phyloP scores from a whole-genome alignment of 2,888 invertebrate genomes.

The Eupithecia centaureata region DNA sequence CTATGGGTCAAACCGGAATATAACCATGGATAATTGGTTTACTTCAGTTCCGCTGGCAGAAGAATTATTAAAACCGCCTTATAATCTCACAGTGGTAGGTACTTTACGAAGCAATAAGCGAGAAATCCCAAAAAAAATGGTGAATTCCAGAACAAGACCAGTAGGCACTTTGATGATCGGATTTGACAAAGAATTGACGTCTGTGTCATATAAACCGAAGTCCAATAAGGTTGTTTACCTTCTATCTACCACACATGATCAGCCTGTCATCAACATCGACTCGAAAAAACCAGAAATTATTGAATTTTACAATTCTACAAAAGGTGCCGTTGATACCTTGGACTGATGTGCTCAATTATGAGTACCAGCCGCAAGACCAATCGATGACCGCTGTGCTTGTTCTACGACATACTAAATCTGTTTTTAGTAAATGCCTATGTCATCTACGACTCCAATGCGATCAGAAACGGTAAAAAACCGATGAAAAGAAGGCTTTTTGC shows the following conservation, averaged over 20 bases:
- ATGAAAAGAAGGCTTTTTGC: slow-evolving; percentile 19
- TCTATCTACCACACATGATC: no score
- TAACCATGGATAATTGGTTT: slow-evolving; percentile 55
- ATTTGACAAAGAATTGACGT: slow-evolving; percentile 28
- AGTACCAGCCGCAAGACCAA: no score
- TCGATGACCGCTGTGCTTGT: no score
- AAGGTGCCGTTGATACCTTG: no score
- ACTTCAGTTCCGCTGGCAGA: slow-evolving; percentile 51
- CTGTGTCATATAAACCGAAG: slow-evolving; percentile 25
- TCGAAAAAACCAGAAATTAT: no score
- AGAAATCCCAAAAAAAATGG: slow-evolving; percentile 41
- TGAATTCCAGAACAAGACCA: slow-evolving; percentile 25
- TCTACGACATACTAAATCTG: no score
- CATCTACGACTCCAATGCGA: no score
- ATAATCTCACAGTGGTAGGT: slow-evolving; percentile 52
- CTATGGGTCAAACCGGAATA: slow-evolving; percentile 22
- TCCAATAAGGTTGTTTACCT: no score
- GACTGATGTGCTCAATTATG: no score
- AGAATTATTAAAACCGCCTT: slow-evolving; percentile 48
- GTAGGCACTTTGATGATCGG: slow-evolving; percentile 29
- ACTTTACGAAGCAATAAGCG: slow-evolving; percentile 54
- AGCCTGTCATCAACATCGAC: no score
- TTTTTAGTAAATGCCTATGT: no score
- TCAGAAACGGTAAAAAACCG: neutral
- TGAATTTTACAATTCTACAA: no score